Percentiles rank a stretch among this genome's conserved stretches.
Evolutionary conservation across 30 jellyfish, hydroid and myxozoan genomes (phyloP).

Genomic region (Phacellophora camtschatica): DNA sequence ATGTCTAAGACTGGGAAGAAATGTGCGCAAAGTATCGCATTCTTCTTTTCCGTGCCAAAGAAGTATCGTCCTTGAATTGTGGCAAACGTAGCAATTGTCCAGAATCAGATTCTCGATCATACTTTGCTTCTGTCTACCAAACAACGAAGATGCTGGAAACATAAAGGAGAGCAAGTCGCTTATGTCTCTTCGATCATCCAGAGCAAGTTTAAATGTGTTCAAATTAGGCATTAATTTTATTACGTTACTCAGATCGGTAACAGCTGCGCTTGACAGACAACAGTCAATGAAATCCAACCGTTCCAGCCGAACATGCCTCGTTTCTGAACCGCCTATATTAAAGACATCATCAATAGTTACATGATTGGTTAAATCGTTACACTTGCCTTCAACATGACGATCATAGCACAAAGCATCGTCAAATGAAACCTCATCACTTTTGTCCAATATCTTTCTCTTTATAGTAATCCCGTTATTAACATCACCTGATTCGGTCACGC

Average conservation of each 20-base stretch:
- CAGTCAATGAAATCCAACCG: neutral
- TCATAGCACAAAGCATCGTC: no score
- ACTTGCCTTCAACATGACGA: no score
- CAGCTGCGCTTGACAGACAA: neutral
- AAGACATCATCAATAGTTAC: no score
- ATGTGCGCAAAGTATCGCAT: neutral
- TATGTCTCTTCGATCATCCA: neutral
- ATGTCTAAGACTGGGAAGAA: neutral
- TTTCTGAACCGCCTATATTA: no score
- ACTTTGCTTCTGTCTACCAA: neutral
- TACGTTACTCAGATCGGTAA: neutral
- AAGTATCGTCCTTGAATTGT: neutral
- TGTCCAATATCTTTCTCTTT: no score
- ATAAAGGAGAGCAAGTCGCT: neutral
- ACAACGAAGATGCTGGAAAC: neutral
- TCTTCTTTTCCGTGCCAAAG: neutral
- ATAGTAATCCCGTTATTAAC: no score
- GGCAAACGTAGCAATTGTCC: neutral
- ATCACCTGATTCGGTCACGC: no score
- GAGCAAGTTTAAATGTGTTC: neutral
- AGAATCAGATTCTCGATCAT: neutral
- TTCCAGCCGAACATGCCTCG: neutral
- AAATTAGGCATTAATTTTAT: neutral
- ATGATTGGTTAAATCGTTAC: no score
- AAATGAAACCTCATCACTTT: no score